phyloP scores from a whole-genome alignment of 2,888 invertebrate genomes.

The Ennomos erosarius region DNA sequence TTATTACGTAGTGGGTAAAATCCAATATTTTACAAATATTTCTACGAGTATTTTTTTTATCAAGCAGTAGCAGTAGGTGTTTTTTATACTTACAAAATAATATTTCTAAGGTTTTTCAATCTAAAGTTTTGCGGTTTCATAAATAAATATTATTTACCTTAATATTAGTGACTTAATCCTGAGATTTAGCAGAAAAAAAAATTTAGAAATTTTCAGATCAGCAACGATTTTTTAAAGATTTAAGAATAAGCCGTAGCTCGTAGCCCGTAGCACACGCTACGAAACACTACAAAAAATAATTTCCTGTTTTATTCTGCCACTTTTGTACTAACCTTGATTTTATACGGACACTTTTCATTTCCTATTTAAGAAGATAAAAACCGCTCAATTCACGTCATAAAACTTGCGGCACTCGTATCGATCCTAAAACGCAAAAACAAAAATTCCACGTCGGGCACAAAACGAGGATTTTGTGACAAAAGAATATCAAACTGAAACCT shows the following conservation, averaged over 20 bases:
- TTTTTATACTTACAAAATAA: too few species aligned
- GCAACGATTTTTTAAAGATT: too few species aligned
- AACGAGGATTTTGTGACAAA: constrained; percentile 28
- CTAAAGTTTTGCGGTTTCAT: too few species aligned
- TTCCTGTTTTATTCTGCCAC: neutral
- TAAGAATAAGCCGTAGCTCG: neutral
- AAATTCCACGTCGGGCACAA: constrained; percentile 9
- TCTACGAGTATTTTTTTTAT: too few species aligned
- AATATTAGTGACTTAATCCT: too few species aligned
- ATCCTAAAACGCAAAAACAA: constrained; percentile 7
- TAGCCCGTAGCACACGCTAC: constrained; percentile 5
- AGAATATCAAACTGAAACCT: constrained; percentile 39
- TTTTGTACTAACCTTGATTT: constrained; percentile 21
- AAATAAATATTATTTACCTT: too few species aligned
- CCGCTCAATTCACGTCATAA: constrained; percentile 7
- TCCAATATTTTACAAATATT: too few species aligned
- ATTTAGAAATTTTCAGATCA: too few species aligned
- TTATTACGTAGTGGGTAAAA: too few species aligned
- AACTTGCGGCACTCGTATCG: constrained; percentile 16
- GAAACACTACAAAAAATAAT: neutral
- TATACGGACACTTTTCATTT: constrained; percentile 2
- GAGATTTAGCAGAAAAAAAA: too few species aligned
- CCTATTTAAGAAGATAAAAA: neutral
- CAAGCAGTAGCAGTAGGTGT: too few species aligned
- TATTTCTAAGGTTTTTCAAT: too few species aligned